Base-by-base conservation (phyloP, 2,888 invertebrate genomes). In the Lydus trimaculatus region DNA sequence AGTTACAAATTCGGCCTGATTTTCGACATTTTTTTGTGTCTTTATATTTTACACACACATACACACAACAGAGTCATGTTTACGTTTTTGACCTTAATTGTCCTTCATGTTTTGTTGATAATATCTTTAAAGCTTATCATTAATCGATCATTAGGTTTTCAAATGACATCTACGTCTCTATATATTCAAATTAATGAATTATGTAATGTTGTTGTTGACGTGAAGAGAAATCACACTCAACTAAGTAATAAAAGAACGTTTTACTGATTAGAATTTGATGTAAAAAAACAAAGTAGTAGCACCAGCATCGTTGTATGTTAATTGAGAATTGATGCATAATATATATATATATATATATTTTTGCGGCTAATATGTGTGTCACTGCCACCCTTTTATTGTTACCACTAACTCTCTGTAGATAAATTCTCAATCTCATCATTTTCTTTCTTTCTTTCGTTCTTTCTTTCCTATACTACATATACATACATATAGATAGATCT, bases 401-500 rank as follows among this genome's bases (percentile, higher is more conserved):
- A 43, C 48, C 23, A 20, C 48, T 48, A 48, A 48, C 48, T 48
- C 48, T 20, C 48, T 48, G 3, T 48, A 48, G 52, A 52, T 52
- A 52, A 52, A 52, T 52, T 52, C 25, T 52, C 52, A 52, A 52
- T 52, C 25, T 23, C 52, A 52, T 25, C 52, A 52, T 52, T 52
- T 52, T 52, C 52, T 11, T 43, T 11, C 25, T 25, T 23, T 13
- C 25, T 52, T 52, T 48, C 48, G 7, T 20, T 5, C 20, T 9
- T 43, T 15, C 36, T 36, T 36, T 15, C 15, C 36, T 7, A 33
- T 33, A 33, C 4, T 33, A 4, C 28, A 28, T 31, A 31, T 31
- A 52, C 25, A 52, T 25, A 52, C 52, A 52, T 52, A 52, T 52
- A 52, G 52, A 52, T 52, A 20, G 48, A 52, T 70, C 61, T 63